Conservation (phyloP, 2,113 vertebrate species). For the Sitta europaea region DNA sequence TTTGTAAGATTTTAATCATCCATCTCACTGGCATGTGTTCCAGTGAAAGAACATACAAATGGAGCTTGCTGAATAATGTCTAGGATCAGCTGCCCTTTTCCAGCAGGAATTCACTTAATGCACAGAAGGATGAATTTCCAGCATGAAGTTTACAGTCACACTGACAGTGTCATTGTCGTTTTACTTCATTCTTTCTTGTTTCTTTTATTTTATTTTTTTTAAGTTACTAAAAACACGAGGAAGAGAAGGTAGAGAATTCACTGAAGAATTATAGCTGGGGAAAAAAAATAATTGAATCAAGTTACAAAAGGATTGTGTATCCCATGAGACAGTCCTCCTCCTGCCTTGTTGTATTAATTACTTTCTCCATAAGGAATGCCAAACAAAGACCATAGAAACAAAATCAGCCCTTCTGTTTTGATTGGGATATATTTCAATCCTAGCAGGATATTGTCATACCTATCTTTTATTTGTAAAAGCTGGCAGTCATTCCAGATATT, state of each 20-base stretch:
- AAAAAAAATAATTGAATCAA: neutral
- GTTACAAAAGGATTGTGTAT: neutral
- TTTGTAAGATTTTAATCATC: constrained; percentile 46
- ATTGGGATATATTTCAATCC: neutral
- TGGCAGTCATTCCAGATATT: neutral
- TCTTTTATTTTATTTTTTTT: neutral
- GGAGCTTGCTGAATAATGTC: constrained; percentile 19
- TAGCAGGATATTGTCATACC: neutral
- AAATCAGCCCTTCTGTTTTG: neutral
- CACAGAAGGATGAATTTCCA: constrained; percentile 40
- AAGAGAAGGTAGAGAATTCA: neutral
- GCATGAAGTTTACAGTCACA: constrained; percentile 5
- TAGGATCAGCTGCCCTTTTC: constrained; percentile 45
- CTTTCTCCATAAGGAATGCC: neutral
- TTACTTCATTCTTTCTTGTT: constrained; percentile 21
- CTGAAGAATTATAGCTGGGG: neutral
- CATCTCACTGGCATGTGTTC: neutral
- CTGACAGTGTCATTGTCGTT: constrained; percentile 36
- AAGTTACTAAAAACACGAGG: neutral
- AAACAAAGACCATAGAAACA: neutral
- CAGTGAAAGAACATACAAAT: constrained; percentile 14
- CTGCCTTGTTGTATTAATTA: constrained; percentile 43
- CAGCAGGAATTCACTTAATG: neutral
- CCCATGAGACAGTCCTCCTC: neutral
- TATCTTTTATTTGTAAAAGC: neutral